A percentile compares a stretch with the other conserved stretches of the same genome.
These are phyloP conservation scores for Sphaerophoria rueppellii DNA, from an alignment of 2,888 invertebrate genomes.

Conservation along the genomic window DNA sequence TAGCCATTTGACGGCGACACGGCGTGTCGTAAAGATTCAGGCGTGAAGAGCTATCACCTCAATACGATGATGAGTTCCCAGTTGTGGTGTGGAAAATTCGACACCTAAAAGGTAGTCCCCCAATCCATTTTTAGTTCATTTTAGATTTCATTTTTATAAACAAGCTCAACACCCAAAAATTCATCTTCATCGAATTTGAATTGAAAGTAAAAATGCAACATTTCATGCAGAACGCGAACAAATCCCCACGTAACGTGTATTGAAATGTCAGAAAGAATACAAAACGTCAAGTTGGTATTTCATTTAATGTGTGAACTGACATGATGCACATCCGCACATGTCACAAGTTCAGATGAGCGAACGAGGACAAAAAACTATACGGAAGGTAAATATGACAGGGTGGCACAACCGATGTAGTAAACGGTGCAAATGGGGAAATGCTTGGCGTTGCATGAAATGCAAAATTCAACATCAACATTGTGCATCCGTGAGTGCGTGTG, in stretches of 20 bases:
- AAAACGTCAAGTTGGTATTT: conserved; percentile 48
- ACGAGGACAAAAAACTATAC: conserved; percentile 46
- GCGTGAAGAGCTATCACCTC: too few species aligned
- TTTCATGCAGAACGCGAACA: too few species aligned
- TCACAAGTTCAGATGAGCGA: conserved; percentile 59
- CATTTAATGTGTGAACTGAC: conserved; percentile 40
- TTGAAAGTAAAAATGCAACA: too few species aligned
- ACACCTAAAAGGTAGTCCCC: too few species aligned
- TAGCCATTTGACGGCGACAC: too few species aligned
- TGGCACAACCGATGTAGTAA: neutral
- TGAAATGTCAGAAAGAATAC: conserved; percentile 70
- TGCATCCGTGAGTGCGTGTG: conserved; percentile 57
- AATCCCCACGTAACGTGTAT: conserved; percentile 34
- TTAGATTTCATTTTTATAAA: too few species aligned
- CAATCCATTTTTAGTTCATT: too few species aligned
- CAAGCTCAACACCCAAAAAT: too few species aligned
- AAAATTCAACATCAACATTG: conserved; percentile 64
- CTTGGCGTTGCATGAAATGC: conserved; percentile 70
- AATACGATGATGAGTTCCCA: too few species aligned
- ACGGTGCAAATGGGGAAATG: conserved; percentile 34
- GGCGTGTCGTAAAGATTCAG: too few species aligned
- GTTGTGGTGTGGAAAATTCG: too few species aligned
- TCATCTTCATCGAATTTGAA: too few species aligned
- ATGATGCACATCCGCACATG: conserved; percentile 66
- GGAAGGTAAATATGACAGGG: conserved; percentile 34